Conservation (phyloP, 2,113 vertebrate genomes). For the Ochotona curzoniae region DNA sequence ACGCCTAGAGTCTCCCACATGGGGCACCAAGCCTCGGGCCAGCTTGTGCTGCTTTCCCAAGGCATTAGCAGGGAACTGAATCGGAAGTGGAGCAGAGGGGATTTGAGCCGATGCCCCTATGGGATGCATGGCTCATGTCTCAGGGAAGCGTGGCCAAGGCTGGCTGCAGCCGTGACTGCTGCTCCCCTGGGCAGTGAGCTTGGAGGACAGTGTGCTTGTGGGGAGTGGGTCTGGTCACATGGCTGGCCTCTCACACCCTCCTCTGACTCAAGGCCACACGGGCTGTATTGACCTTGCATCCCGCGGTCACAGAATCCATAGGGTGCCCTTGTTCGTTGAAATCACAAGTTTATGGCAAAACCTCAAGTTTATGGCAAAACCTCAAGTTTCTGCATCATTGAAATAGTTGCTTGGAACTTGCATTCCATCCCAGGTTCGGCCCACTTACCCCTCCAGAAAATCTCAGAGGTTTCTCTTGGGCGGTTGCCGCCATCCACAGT, state of each 20-base stretch:
- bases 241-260: not conserved
- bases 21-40: too few relatives aligned
- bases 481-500: rapidly evolving
- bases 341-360: not conserved
- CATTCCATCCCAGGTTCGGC: not conserved
- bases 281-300: not conserved
- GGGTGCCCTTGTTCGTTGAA: not conserved
- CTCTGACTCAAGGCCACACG: not conserved
- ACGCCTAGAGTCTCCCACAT: too few relatives aligned
- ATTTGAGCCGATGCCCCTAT: too few relatives aligned
- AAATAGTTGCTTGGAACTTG: not conserved
- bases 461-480: not conserved
- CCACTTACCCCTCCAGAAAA: not conserved
- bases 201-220: rapidly evolving
- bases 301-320: rapidly evolving
- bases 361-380: not conserved
- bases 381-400: not conserved
- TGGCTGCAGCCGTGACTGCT: rapidly evolving
- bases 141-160: too few relatives aligned
- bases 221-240: not conserved
- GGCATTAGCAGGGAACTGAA: too few relatives aligned
- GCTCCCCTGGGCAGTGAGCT: rapidly evolving
- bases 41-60: too few relatives aligned
- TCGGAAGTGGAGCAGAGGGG: too few relatives aligned
- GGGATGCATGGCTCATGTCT: too few relatives aligned